Conservation (phyloP, 2,113 vertebrate species). For the Podiceps cristatus region DNA sequence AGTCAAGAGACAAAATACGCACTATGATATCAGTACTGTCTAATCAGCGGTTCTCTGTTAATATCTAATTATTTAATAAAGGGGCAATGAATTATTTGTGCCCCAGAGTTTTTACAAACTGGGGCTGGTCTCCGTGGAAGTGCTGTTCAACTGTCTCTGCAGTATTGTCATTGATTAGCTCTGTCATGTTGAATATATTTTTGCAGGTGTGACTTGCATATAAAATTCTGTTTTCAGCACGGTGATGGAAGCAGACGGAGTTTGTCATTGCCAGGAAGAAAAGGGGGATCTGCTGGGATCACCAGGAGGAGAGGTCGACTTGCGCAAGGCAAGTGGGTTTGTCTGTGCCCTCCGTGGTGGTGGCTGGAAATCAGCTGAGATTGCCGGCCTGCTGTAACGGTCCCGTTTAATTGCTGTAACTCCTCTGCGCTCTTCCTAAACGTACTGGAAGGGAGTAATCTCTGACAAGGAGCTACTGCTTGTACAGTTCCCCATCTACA, state of each 20-base stretch:
- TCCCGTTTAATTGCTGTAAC: accelerated
- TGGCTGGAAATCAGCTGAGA: background rate
- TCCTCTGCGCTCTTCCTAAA: background rate
- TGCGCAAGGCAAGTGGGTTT: background rate
- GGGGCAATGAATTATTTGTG: conserved; percentile 40
- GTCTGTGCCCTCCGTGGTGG: background rate
- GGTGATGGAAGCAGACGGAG: background rate
- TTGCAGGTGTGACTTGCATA: conserved; percentile 1
- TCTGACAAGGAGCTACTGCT: background rate
- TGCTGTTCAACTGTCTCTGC: background rate
- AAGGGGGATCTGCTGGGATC: background rate
- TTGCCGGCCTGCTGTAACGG: background rate
- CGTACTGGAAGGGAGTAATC: background rate
- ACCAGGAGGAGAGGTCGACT: background rate
- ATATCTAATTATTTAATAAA: conserved; percentile 65
- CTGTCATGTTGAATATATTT: conserved; percentile 23
- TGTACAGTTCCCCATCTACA: background rate
- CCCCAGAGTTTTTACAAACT: background rate
- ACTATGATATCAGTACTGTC: background rate
- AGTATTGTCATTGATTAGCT: conserved; percentile 40
- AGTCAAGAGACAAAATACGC: conserved; percentile 54
- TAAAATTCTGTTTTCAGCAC: conserved; percentile 26
- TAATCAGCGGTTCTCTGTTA: conserved; percentile 53
- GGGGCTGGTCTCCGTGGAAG: background rate
- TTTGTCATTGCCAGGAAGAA: conserved; percentile 14